A percentile compares a stretch with the other conserved stretches of the same genome.
phyloP scores from a whole-genome alignment of 2,113 vertebrate genomes.

The Pluvianellus socialis region DNA sequence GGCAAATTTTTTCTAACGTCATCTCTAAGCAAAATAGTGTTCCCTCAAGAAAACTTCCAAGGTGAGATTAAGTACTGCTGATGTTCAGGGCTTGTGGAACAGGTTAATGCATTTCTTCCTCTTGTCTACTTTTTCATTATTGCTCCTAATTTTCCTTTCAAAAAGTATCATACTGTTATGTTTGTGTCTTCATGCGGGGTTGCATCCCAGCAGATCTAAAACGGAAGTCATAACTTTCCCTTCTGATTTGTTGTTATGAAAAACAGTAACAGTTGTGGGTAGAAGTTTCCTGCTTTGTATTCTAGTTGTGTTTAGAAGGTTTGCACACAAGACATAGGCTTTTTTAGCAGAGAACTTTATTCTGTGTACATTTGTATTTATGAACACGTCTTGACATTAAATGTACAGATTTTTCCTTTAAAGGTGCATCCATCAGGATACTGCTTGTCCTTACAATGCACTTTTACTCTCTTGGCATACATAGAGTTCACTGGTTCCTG shows the following conservation, averaged over 20 bases:
- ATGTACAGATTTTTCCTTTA: not conserved
- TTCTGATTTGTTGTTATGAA: not conserved
- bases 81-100: not conserved
- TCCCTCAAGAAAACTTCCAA: not conserved
- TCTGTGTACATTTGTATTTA: fast-evolving
- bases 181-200: not conserved
- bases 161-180: fast-evolving
- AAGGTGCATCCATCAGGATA: not conserved
- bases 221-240: not conserved
- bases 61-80: not conserved
- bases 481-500: not conserved
- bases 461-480: not conserved
- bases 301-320: not conserved
- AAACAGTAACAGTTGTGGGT: not conserved
- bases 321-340: not conserved
- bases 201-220: not conserved
- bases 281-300: not conserved
- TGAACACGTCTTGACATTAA: not conserved
- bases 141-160: not conserved
- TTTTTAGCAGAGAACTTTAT: not conserved
- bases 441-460: not conserved
- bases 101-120: not conserved
- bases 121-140: not conserved
- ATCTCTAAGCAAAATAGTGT: not conserved
- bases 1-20: not conserved